phyloP scores from a whole-genome alignment of 2,888 invertebrate genomes.

The Syrista parreyssii region DNA sequence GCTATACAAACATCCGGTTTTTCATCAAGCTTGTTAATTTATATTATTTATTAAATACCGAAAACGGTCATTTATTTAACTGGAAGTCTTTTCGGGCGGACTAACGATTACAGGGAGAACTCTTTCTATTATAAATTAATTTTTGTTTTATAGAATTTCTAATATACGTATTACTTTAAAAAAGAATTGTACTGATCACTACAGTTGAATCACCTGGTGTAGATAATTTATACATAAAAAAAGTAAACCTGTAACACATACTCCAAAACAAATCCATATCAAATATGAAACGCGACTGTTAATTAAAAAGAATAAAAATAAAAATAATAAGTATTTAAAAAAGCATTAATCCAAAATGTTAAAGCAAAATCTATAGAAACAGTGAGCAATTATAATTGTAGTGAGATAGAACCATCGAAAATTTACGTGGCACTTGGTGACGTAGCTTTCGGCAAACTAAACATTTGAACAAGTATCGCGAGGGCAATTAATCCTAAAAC shows the following conservation, averaged over 20 bases:
- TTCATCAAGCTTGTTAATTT: background rate
- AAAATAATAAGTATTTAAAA: background rate
- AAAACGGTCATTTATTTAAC: background rate
- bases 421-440: background rate
- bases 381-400: background rate
- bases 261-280: background rate
- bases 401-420: background rate
- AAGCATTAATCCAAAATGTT: background rate
- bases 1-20: background rate
- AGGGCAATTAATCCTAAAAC: slow-evolving; percentile 1
- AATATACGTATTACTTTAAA: background rate
- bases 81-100: background rate
- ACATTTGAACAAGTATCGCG: background rate
- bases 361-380: background rate
- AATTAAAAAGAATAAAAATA: background rate
- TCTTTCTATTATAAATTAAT: background rate
- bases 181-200: background rate
- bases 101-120: background rate
- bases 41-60: background rate
- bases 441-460: background rate
- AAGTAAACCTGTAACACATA: background rate
- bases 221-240: background rate
- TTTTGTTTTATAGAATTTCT: background rate
- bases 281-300: background rate
- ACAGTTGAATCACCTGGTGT: background rate